A percentile compares a stretch with the other conserved stretches of the same genome.
Conservation (phyloP, 1,140 invertebrate species). For the Drosophila littoralis region DNA sequence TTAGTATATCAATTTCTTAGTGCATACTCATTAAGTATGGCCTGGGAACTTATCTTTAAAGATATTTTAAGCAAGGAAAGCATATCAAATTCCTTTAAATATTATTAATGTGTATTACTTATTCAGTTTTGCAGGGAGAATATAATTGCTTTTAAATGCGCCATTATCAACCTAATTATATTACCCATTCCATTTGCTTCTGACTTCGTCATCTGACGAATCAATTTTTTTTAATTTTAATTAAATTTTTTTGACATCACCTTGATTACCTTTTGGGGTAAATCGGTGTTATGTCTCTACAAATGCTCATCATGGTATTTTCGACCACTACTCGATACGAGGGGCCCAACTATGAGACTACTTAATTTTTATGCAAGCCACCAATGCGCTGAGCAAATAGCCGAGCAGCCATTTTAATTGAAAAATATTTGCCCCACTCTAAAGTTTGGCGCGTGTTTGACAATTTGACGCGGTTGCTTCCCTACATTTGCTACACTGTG, state of each 20-base stretch:
- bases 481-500: constrained; percentile 45
- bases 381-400: constrained; percentile 74
- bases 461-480: constrained; percentile 58
- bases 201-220: not conserved
- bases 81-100: not conserved
- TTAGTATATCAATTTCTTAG: no score
- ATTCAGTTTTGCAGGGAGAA: not conserved
- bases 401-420: constrained; percentile 73
- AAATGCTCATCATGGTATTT: constrained; percentile 27
- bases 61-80: no score
- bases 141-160: constrained; percentile 4
- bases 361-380: constrained; percentile 76
- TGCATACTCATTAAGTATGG: no score
- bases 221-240: constrained; percentile 33
- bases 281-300: constrained; percentile 22
- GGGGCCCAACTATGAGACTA: constrained; percentile 38
- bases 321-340: not conserved
- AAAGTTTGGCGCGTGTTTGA: constrained; percentile 61
- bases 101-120: not conserved
- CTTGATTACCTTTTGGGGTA: constrained; percentile 10
- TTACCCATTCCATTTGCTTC: not conserved
- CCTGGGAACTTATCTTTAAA: no score
- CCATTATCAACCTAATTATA: constrained; percentile 5
- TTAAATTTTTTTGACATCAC: constrained; percentile 31
- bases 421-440: constrained; percentile 71